Conservation (phyloP, 2,797 vertebrate species). For the Coendou prehensilis region DNA sequence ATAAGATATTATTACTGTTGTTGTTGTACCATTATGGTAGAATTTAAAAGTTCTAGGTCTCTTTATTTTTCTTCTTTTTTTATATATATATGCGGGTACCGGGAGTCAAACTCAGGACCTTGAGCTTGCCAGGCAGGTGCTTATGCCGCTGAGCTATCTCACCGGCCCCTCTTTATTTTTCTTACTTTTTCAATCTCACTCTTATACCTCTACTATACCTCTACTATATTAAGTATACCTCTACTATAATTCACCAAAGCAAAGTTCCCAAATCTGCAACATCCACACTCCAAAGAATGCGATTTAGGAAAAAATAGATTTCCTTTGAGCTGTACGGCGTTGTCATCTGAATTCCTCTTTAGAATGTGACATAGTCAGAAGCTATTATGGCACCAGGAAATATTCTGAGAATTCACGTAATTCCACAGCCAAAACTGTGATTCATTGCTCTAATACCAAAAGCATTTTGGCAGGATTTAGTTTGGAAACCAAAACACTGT, state of each 20-base stretch:
- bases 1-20: not conserved
- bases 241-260: conserved; percentile 18
- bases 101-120: too few relatives aligned
- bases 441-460: conserved; percentile 67
- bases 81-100: too few relatives aligned
- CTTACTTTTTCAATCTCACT: conserved; percentile 37
- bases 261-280: conserved; percentile 12
- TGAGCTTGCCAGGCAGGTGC: too few relatives aligned
- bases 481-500: conserved; percentile 56
- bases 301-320: not conserved
- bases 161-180: conserved; percentile 18
- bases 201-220: not conserved
- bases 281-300: not conserved
- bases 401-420: conserved; percentile 68
- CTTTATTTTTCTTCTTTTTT: conserved; percentile 56
- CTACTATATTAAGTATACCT: not conserved
- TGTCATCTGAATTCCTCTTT: conserved; percentile 47
- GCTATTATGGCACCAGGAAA: conserved; percentile 50
- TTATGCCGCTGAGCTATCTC: too few relatives aligned
- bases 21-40: not conserved
- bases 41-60: not conserved
- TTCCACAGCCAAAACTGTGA: conserved; percentile 67
- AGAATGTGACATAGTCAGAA: conserved; percentile 61
- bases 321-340: not conserved
- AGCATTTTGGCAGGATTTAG: conserved; percentile 68